Evolutionary conservation across 2,113 vertebrate species (phyloP), one percentile per base, ranked within the genome.

Genomic region (Tiliqua scincoides): DNA sequence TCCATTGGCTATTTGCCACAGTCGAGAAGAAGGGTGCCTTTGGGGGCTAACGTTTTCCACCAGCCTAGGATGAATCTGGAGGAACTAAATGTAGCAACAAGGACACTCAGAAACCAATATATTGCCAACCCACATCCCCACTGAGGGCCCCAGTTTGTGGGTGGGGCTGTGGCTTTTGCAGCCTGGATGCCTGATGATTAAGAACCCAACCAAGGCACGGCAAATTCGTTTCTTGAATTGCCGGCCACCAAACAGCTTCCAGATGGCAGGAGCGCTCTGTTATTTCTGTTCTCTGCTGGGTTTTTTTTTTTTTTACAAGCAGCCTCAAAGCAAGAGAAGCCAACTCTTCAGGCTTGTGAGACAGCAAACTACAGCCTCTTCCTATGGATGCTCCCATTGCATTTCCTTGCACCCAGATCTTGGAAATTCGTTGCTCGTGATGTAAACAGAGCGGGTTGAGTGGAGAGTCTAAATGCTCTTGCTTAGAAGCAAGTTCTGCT

Each of bases 241-340:
- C 18, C 65, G 85, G 71, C 59, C 63, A 85, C 27, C 61, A 78
- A 74, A 74, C 18, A 71, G 65, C 25, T 89, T 88, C 80, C 86
- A 88, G 68, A 32, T 88, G 88, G 59, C 79, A 89, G 1, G 40
- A 84, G 32, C 35, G 71, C 48, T 70, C 2, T 10, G 35, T 11
- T 82, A 30, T 57, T 77, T 21, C 1, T 72, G 63, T 0, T 3
- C 21, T 86, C 32, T 59, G 18, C 89, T 30, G 83, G 35, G 1
- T 35, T 23, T 17, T 70, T 77, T 87, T 68, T 3, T 35, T 23
- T 17, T 70, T 77, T 87, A 71, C 71, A 72, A 48, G 37, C 84
- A n/a, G 86, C 77, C 77, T 57, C 67, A 83, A 30, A 85, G 61
- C 14, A 14, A 25, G 43, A 4, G 43, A 48, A 48, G 43, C 43